phyloP scores from a whole-genome alignment of 2,888 invertebrate genomes.

The Pinctada fucata region DNA sequence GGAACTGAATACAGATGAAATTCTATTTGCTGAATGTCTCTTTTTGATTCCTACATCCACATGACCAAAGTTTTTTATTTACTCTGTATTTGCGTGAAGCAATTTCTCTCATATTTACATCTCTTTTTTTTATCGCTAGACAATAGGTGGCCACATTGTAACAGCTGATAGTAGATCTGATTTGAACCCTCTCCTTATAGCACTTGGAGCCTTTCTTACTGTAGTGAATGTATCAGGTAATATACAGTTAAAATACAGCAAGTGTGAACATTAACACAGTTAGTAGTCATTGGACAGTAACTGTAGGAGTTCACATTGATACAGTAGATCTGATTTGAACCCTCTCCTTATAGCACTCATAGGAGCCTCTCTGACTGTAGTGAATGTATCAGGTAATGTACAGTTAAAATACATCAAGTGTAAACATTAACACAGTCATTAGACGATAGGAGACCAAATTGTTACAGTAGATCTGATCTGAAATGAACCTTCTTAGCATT shows the following conservation, averaged over 20 bases:
- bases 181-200: slow-evolving; percentile 95
- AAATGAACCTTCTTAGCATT: slow-evolving; percentile 71
- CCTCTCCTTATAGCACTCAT: slow-evolving; percentile 90
- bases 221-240: slow-evolving; percentile 14
- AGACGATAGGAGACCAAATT: slow-evolving; percentile 91
- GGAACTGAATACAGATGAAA: neutral
- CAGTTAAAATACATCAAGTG: too few species aligned
- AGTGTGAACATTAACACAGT: too few species aligned
- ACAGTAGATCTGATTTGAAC: slow-evolving; percentile 94
- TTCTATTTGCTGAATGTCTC: neutral
- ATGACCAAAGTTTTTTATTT: too few species aligned
- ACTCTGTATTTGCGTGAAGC: too few species aligned
- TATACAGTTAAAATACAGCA: too few species aligned
- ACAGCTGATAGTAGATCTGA: slow-evolving; percentile 89
- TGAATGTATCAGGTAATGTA: slow-evolving; percentile 9
- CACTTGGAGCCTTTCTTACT: slow-evolving; percentile 78
- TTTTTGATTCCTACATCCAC: too few species aligned
- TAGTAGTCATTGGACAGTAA: slow-evolving; percentile 60
- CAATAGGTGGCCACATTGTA: slow-evolving; percentile 93
- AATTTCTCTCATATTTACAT: neutral
- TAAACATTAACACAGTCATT: too few species aligned
- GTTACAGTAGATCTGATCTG: slow-evolving; percentile 93
- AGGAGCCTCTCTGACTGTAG: slow-evolving; percentile 52
- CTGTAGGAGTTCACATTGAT: slow-evolving; percentile 93
- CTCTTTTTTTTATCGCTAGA: slow-evolving; percentile 75